Conservation (phyloP, 2,797 vertebrate species). For the Sebastes kiyomatsui region DNA sequence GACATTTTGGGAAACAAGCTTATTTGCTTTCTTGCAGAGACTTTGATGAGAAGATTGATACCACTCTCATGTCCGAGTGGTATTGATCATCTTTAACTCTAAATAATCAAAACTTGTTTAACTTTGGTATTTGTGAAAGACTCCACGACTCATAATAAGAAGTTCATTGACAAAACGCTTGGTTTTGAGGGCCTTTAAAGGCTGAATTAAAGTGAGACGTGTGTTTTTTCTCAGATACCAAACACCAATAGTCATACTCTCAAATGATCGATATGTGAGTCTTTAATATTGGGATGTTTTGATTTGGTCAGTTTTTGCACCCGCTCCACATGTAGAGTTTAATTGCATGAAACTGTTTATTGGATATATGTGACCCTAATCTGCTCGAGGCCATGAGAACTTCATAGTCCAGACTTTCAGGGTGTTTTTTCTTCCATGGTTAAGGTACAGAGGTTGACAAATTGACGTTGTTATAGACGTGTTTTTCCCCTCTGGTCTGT, state of each 20-base stretch:
- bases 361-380: slow-evolving; percentile 27
- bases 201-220: neutral
- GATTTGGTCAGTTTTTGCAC: neutral
- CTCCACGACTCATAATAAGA: neutral
- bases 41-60: too few species aligned
- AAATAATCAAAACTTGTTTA: neutral
- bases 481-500: slow-evolving; percentile 38
- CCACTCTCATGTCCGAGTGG: too few species aligned
- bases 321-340: neutral
- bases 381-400: slow-evolving; percentile 38
- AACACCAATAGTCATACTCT: neutral
- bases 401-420: slow-evolving; percentile 11
- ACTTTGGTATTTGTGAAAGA: neutral
- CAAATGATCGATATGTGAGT: neutral
- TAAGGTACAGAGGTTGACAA: slow-evolving; percentile 40
- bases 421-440: slow-evolving; percentile 28
- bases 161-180: neutral
- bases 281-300: neutral
- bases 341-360: slow-evolving; percentile 16
- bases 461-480: slow-evolving; percentile 46
- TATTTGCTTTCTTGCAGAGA: too few species aligned
- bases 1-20: too few species aligned
- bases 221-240: neutral
- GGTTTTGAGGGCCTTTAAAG: neutral
- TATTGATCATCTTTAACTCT: neutral